These are phyloP conservation scores for Rhopalosiphum nymphaeae DNA, from an alignment of 2,888 invertebrate genomes.

Conservation along the genomic window DNA sequence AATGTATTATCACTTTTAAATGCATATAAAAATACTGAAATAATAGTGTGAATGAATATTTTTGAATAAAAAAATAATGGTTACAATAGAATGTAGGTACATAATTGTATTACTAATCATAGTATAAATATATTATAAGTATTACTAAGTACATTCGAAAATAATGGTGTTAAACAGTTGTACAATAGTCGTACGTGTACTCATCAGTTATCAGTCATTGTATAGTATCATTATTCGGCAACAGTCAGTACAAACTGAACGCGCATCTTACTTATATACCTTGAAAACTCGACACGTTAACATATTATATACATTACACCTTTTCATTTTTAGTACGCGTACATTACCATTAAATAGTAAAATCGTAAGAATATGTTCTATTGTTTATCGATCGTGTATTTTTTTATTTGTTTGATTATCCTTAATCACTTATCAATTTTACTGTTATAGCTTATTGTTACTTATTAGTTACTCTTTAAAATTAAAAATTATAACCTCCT, in stretches of 20 bases:
- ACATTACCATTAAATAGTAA: not conserved
- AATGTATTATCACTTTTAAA: not conserved
- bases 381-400: not conserved
- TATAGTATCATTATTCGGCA: not conserved
- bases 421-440: not conserved
- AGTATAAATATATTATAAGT: not conserved
- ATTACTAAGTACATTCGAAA: not conserved
- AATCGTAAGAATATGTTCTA: slow-evolving; percentile 1
- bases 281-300: not conserved
- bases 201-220: not conserved
- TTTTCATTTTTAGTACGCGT: not conserved
- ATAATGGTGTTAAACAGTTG: not conserved
- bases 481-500: not conserved
- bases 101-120: not conserved
- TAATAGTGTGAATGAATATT: not conserved
- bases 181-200: not conserved
- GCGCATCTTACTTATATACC: not conserved
- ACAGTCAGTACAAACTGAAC: not conserved
- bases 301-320: not conserved
- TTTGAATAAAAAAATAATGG: not conserved
- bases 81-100: not conserved
- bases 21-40: not conserved
- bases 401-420: not conserved
- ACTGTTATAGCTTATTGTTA: not conserved
- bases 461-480: not conserved